Evolutionary conservation across 2,797 vertebrate species (phyloP).

Genomic region (Siniperca undulata): DNA sequence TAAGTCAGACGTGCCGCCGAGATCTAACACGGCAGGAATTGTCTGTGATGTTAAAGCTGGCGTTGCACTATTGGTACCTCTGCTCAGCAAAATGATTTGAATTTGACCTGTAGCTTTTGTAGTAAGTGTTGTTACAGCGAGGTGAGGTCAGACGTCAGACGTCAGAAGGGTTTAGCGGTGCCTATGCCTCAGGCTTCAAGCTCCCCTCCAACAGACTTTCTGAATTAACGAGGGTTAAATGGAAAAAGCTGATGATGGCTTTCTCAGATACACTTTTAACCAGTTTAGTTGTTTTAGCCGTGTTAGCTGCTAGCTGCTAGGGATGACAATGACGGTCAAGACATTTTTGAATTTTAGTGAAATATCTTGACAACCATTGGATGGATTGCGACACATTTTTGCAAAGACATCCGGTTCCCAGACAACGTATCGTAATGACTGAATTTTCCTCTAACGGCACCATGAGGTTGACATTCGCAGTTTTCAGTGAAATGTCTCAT

Average conservation of each 20-base stretch:
- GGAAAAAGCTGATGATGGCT: not conserved
- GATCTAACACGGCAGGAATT: not conserved
- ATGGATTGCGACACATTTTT: not conserved
- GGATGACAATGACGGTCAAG: too few relatives aligned
- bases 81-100: conserved; percentile 8
- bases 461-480: not conserved
- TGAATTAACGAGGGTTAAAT: not conserved
- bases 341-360: too few relatives aligned
- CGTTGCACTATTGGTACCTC: not conserved
- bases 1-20: not conserved
- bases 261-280: not conserved
- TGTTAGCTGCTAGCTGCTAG: not conserved
- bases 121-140: not conserved
- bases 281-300: not conserved
- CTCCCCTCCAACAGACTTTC: not conserved
- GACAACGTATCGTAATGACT: too few relatives aligned
- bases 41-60: conserved; percentile 19
- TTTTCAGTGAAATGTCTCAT: not conserved
- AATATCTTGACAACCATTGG: not conserved
- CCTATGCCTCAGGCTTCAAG: not conserved
- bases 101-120: not conserved
- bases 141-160: not conserved
- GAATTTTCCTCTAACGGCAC: not conserved
- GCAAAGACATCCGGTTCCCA: too few relatives aligned
- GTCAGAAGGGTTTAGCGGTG: not conserved